A percentile compares a stretch with the other conserved stretches of the same genome.
These are phyloP conservation scores for Helostoma temminkii DNA, from an alignment of 2,797 vertebrate genomes.

Conservation along the genomic window DNA sequence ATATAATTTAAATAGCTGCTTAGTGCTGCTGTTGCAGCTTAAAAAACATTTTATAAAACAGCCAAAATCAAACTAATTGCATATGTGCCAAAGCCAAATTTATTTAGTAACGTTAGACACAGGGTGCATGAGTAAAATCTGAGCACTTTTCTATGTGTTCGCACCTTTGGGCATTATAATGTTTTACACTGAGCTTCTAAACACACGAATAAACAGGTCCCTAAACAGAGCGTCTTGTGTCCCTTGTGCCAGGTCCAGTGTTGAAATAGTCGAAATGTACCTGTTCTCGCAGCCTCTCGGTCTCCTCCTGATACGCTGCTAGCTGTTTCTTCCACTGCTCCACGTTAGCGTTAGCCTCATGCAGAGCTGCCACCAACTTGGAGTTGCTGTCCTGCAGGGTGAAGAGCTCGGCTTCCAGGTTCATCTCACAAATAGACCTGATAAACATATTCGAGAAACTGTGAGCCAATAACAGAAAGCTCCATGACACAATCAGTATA, in stretches of 20 bases:
- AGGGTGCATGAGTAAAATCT: too few species aligned
- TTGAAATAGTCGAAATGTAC: conserved; percentile 66
- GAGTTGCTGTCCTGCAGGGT: conserved; percentile 96
- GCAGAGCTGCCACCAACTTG: conserved; percentile 92
- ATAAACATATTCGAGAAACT: conserved; percentile 21
- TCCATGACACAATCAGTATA: not conserved
- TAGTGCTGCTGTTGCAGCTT: too few species aligned
- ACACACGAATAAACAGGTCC: not conserved
- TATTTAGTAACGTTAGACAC: too few species aligned
- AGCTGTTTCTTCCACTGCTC: conserved; percentile 98
- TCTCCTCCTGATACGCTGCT: conserved; percentile 92
- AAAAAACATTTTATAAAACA: too few species aligned
- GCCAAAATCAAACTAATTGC: too few species aligned
- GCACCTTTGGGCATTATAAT: not conserved
- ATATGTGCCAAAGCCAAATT: too few species aligned
- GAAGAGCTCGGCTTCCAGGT: conserved; percentile 96
- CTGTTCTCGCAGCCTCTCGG: conserved; percentile 90
- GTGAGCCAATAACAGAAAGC: not conserved
- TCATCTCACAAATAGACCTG: conserved; percentile 96
- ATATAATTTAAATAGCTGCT: too few species aligned
- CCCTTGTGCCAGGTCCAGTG: not conserved
- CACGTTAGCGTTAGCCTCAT: conserved; percentile 93
- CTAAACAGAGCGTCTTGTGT: too few species aligned
- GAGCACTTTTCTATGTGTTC: not conserved
- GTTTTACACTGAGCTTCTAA: too few species aligned